Evolutionary conservation across 2,888 invertebrate genomes (phyloP).

Genomic region (Erebia epiphron): DNA sequence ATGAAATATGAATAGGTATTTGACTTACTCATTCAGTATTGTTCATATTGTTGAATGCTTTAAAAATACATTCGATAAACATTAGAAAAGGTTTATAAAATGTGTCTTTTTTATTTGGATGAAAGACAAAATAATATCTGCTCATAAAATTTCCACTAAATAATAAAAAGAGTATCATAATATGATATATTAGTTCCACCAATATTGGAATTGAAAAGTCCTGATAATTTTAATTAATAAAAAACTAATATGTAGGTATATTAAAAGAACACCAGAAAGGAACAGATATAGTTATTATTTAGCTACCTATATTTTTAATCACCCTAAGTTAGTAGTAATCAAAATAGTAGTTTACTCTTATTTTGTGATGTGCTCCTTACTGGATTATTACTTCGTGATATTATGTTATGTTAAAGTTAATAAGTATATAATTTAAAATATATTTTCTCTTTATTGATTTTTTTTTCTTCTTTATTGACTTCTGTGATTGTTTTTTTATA

Average conservation of each 20-base stretch:
- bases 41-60: not conserved
- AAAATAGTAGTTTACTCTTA: not conserved
- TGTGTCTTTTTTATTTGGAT: not conserved
- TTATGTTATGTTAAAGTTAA: not conserved
- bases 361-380: slow-evolving; percentile 1
- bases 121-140: not conserved
- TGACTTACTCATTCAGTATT: not conserved
- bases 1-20: not conserved
- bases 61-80: not conserved
- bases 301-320: slow-evolving; percentile 4
- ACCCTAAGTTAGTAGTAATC: not conserved
- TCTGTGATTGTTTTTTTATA: slow-evolving; percentile 1
- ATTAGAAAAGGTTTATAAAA: not conserved
- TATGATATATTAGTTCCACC: not conserved
- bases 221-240: not conserved
- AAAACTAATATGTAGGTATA: not conserved
- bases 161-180: not conserved
- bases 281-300: not conserved
- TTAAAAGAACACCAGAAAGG: not conserved
- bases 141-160: not conserved
- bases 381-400: slow-evolving; percentile 8
- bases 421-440: slow-evolving; percentile 12
- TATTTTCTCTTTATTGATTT: no score
- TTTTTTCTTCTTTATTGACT: no score
- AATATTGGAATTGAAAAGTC: not conserved